Percentiles rank a stretch among this genome's conserved stretches.
Conservation (phyloP, 2,888 invertebrate species). For the Pimpla rufipes region DNA sequence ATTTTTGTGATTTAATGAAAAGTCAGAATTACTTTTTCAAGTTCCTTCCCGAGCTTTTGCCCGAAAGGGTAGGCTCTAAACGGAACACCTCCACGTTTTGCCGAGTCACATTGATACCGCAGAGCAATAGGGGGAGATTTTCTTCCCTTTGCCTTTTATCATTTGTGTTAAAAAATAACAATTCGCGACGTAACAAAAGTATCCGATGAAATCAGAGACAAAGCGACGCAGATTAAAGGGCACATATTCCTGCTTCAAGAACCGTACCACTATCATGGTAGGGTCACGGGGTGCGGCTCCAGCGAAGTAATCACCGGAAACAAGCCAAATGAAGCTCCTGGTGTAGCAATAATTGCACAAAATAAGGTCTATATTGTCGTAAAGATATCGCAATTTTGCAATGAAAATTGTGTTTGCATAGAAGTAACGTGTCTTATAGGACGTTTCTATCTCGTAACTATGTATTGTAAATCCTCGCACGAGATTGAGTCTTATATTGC, state of each 20-base stretch:
- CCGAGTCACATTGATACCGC: no score
- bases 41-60: no score
- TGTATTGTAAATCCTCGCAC: background rate
- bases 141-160: no score
- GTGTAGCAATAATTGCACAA: background rate
- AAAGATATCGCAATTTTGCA: background rate
- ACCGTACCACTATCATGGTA: constrained; percentile 39
- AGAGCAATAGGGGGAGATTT: no score
- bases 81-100: no score
- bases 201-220: background rate
- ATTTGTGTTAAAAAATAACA: no score
- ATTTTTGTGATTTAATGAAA: no score
- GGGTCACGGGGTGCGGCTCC: background rate
- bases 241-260: constrained; percentile 55
- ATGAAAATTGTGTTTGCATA: background rate
- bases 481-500: background rate
- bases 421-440: background rate
- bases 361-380: background rate
- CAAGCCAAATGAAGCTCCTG: background rate
- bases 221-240: background rate
- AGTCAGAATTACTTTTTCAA: no score
- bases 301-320: background rate
- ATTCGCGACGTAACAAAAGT: no score
- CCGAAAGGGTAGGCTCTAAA: no score
- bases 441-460: background rate